A percentile compares a stretch with the other conserved stretches of the same genome.
Evolutionary conservation across 1,140 invertebrate genomes (phyloP).

Genomic region (Cecropterus lyciades): DNA sequence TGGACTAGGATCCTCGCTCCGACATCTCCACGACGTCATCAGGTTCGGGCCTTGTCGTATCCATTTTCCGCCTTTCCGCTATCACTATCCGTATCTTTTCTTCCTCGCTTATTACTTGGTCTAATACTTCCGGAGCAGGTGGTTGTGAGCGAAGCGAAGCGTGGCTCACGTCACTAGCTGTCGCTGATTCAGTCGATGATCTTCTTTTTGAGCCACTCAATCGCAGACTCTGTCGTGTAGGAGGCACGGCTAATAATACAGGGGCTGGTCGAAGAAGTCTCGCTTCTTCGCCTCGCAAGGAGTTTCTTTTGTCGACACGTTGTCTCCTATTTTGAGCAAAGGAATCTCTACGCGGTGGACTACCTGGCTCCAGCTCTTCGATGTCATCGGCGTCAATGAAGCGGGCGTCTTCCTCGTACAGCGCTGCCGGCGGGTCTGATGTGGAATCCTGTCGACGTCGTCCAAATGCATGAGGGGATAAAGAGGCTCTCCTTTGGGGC

Average conservation of each 20-base stretch:
- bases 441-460: slow-evolving; percentile 75
- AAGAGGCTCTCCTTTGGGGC: slow-evolving; percentile 67
- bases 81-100: slow-evolving; percentile 81
- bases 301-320: slow-evolving; percentile 72
- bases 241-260: slow-evolving; percentile 67
- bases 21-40: slow-evolving; percentile 74
- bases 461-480: slow-evolving; percentile 77
- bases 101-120: slow-evolving; percentile 70
- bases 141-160: slow-evolving; percentile 51
- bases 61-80: slow-evolving; percentile 79
- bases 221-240: slow-evolving; percentile 60
- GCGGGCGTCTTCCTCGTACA: slow-evolving; percentile 81
- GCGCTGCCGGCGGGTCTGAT: slow-evolving; percentile 69
- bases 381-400: slow-evolving; percentile 82
- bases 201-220: slow-evolving; percentile 57
- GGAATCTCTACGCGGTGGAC: slow-evolving; percentile 66
- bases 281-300: slow-evolving; percentile 70
- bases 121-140: slow-evolving; percentile 47
- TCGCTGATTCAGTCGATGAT: slow-evolving; percentile 63
- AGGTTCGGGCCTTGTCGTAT: slow-evolving; percentile 66
- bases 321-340: slow-evolving; percentile 71
- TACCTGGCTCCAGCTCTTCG: slow-evolving; percentile 71
- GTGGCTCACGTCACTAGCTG: slow-evolving; percentile 56
- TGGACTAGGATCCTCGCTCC: slow-evolving; percentile 80
- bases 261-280: slow-evolving; percentile 66